Evolutionary conservation across 2,797 vertebrate species (phyloP), one percentile per base, ranked within the genome.

Genomic region (Dicrostonyx torquatus): DNA sequence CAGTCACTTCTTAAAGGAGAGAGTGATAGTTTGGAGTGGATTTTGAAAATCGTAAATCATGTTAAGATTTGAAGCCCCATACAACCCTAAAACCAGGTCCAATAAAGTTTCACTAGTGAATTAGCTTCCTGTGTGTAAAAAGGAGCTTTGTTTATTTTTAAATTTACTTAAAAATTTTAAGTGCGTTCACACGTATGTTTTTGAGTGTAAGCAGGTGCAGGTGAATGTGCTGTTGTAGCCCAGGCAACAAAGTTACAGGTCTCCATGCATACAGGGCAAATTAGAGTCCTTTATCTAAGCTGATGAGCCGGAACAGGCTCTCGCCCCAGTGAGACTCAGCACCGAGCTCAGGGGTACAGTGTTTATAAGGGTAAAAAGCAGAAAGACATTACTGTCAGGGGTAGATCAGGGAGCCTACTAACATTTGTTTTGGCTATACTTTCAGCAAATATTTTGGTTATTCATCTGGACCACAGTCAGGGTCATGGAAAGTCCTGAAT

Each of bases 31-130:
- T 91, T 58, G 45, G 50, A 94, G 43, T 94, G 24, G 76, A 68
- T 82, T 93, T 91, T 97, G 78, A 92, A 93, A 90, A 91, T 17
- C 93, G 29, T 90, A 77, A 93, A 75, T 76, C 86, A n/a, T 92
- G 40, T 37, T 37, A 26, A 53, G 87, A 94, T 66, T 78, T 37
- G 68, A 93, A 90, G 37, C 50, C 66, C 80, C 62, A 31, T 37
- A 77, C 50, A 94, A 87, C 84, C 73, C 43, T 37, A 77, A 45
- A 48, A 84, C 66, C n/a, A 82, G 48, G 34, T 82, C 96, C 83
- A 94, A 43, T 96, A 91, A 97, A 96, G 11, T 85, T 95, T 94
- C 73, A 76, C 37, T 8, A 92, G 66, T 85, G 80, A 86, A 84
- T 87, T 94, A 77, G 45, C 66, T 94, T 92, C 80, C 10, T 94